Conservation (phyloP, 2,888 invertebrate species). For the Molorchus minor region DNA sequence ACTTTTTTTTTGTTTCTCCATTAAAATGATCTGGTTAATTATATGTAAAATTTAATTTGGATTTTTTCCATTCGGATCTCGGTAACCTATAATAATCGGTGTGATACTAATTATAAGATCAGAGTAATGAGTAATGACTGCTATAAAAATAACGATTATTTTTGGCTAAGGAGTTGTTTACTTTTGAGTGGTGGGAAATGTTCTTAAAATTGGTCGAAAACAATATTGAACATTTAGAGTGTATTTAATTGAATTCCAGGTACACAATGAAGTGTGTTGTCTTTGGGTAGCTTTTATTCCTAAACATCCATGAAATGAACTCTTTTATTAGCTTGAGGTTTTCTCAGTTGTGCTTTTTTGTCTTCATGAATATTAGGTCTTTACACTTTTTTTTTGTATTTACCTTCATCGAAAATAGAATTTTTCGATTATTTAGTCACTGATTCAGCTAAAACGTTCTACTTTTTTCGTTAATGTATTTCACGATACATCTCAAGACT, state of each 20-base stretch:
- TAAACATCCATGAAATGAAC: slow-evolving; percentile 61
- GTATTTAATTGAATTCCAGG: slow-evolving; percentile 55
- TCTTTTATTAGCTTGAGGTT: slow-evolving; percentile 57
- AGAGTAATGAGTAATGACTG: no score
- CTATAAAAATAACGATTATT: no score
- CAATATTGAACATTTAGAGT: slow-evolving; percentile 51
- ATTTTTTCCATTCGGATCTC: background rate
- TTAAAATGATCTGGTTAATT: slow-evolving; percentile 41
- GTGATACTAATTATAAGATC: no score
- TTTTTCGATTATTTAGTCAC: slow-evolving; percentile 53
- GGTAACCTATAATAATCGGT: no score
- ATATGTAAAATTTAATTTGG: slow-evolving; percentile 42
- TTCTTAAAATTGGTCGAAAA: slow-evolving; percentile 7
- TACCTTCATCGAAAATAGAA: slow-evolving; percentile 53
- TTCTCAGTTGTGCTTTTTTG: slow-evolving; percentile 44
- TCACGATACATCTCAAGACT: no score
- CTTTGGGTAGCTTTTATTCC: slow-evolving; percentile 53
- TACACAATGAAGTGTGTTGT: slow-evolving; percentile 48
- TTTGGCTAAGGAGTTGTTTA: no score
- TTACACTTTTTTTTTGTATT: slow-evolving; percentile 52
- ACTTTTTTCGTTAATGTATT: slow-evolving; percentile 22
- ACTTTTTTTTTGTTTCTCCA: slow-evolving; percentile 38
- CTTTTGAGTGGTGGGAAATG: background rate
- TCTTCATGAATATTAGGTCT: slow-evolving; percentile 51
- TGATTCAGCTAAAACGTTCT: slow-evolving; percentile 51